Evolutionary conservation across 2,888 invertebrate species (phyloP).

Genomic region (Crocallis elinguaria): DNA sequence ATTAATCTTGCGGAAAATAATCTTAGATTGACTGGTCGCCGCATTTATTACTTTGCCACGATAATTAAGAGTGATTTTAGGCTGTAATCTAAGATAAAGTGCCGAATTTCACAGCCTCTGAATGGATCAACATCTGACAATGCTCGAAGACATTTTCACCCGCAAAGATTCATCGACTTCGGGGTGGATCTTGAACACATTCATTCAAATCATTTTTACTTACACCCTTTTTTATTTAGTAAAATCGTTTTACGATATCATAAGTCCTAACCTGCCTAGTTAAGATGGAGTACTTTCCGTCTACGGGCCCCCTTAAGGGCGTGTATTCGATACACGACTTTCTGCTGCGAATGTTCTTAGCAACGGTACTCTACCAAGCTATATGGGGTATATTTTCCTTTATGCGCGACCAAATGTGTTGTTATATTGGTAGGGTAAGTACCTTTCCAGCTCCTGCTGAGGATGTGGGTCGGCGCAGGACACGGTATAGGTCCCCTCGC

Average conservation of each 20-base stretch:
- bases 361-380: background rate
- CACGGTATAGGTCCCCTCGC: no score
- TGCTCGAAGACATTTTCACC: constrained; percentile 26
- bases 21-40: background rate
- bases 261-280: constrained; percentile 44
- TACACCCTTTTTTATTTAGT: constrained; percentile 60
- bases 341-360: constrained; percentile 50
- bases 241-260: constrained; percentile 58
- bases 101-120: background rate
- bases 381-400: background rate
- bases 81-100: constrained; percentile 10
- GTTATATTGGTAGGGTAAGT: no score
- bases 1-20: no score
- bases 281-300: constrained; percentile 4
- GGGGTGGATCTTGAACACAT: constrained; percentile 45
- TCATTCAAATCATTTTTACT: constrained; percentile 60
- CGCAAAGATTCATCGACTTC: constrained; percentile 26
- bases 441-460: no score
- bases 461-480: no score
- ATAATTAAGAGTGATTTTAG: constrained; percentile 4
- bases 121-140: constrained; percentile 9
- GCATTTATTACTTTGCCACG: constrained; percentile 2
- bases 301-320: background rate
- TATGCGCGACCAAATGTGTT: background rate
- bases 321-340: constrained; percentile 45